Evolutionary conservation across 1,140 invertebrate species (phyloP).

Genomic region (Cecropterus lyciades): DNA sequence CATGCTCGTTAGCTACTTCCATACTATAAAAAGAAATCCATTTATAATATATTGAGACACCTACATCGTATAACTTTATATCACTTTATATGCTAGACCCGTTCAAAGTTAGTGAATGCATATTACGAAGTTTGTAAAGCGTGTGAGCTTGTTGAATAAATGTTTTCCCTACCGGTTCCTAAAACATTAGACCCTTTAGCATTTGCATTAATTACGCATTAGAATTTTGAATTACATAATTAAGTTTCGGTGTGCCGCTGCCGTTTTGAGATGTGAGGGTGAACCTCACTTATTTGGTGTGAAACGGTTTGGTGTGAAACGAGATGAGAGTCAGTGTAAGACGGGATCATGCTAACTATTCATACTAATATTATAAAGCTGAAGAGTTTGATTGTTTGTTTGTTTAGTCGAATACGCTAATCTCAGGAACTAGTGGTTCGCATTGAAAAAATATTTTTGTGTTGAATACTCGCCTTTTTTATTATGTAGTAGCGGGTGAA

Average conservation of each 20-base stretch:
- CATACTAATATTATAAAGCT: too few relatives aligned
- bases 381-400: too few relatives aligned
- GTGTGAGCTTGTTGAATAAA: conserved; percentile 43
- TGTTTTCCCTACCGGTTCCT: conserved; percentile 59
- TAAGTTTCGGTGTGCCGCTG: conserved; percentile 42
- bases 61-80: background rate
- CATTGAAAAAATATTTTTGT: too few relatives aligned
- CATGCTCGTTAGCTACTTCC: too few relatives aligned
- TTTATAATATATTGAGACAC: too few relatives aligned
- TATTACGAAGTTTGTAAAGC: conserved; percentile 21
- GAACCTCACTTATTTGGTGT: conserved; percentile 11
- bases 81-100: background rate
- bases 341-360: too few relatives aligned
- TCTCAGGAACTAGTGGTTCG: too few relatives aligned
- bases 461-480: too few relatives aligned
- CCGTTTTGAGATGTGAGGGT: conserved; percentile 20
- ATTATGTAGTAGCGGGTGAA: too few relatives aligned
- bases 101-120: conserved; percentile 32
- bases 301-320: conserved; percentile 6
- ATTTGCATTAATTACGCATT: conserved; percentile 68
- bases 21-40: too few relatives aligned
- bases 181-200: conserved; percentile 55
- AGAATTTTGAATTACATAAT: conserved; percentile 62
- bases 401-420: too few relatives aligned
- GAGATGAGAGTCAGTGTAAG: too few relatives aligned